Percentiles rank a stretch among this genome's conserved stretches.
phyloP scores from a whole-genome alignment of 64 coral and sea anemone genomes.

The Anthopleura sola region DNA sequence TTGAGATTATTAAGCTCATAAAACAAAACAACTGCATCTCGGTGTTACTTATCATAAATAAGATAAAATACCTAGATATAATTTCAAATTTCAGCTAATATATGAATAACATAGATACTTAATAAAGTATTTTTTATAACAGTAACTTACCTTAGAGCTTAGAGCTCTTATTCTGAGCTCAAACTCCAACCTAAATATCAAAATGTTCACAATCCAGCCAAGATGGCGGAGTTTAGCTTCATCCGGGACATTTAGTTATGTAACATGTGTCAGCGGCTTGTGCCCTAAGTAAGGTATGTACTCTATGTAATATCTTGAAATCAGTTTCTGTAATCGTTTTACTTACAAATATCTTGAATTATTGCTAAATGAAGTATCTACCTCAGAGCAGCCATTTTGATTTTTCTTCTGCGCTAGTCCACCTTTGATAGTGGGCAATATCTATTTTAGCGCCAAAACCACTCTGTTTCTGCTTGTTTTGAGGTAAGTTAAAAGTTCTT shows the following conservation, averaged over 20 bases:
- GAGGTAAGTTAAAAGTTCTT: background rate
- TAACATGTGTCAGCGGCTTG: constrained; percentile 5
- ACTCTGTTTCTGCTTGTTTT: background rate
- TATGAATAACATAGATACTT: background rate
- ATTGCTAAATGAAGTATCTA: background rate
- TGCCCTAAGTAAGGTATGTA: background rate
- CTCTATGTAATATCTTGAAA: background rate
- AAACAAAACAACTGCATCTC: background rate
- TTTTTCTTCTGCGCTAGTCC: background rate
- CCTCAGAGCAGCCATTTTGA: background rate
- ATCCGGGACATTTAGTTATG: constrained; percentile 13
- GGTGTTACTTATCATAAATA: background rate
- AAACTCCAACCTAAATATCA: background rate
- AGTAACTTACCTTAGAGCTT: constrained; percentile 1
- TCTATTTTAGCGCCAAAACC: background rate
- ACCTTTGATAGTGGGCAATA: background rate
- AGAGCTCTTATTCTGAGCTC: constrained; percentile 11
- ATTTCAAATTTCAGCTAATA: background rate
- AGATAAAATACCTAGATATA: background rate
- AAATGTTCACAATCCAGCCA: constrained; percentile 9
- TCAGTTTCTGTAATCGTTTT: background rate
- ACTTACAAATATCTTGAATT: background rate
- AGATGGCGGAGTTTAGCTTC: constrained; percentile 19
- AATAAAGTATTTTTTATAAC: background rate
- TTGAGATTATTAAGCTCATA: no score